A percentile compares a stretch with the other conserved stretches of the same genome.
phyloP scores from a whole-genome alignment of 1,140 invertebrate genomes.

The Alviniconcha marisindica region DNA sequence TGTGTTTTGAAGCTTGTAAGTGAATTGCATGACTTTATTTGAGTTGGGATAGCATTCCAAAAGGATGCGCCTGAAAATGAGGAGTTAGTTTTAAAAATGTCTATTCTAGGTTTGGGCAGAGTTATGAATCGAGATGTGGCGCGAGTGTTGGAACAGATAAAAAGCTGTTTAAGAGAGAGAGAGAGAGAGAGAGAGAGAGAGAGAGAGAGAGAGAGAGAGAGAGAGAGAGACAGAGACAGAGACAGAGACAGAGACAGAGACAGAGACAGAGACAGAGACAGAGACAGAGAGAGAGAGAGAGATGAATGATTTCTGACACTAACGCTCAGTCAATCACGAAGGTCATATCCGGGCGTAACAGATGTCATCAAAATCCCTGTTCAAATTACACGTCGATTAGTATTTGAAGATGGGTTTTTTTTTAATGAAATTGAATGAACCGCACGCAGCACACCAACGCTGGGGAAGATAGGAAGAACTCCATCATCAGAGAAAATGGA shows the following conservation, averaged over 20 bases:
- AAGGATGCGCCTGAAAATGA: neutral
- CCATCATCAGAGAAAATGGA: too few species aligned
- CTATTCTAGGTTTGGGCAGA: neutral
- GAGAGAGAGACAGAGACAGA: neutral
- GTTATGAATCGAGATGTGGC: neutral
- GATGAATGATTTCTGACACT: neutral
- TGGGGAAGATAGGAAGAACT: too few species aligned
- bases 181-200: neutral
- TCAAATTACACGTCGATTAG: too few species aligned
- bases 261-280: too few species aligned
- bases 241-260: too few species aligned
- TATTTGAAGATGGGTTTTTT: too few species aligned
- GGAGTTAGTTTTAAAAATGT: neutral
- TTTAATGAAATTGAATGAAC: too few species aligned
- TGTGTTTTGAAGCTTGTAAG: too few species aligned
- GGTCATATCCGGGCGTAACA: too few species aligned
- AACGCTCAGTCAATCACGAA: neutral
- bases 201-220: neutral
- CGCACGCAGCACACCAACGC: too few species aligned
- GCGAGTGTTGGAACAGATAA: neutral
- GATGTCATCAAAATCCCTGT: too few species aligned
- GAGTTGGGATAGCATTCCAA: neutral
- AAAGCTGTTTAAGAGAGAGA: neutral
- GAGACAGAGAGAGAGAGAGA: neutral
- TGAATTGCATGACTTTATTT: too few species aligned